Evolutionary conservation across 1,140 invertebrate genomes (phyloP), one percentile per base, ranked within the genome.

Genomic region (Drosophila cardini): DNA sequence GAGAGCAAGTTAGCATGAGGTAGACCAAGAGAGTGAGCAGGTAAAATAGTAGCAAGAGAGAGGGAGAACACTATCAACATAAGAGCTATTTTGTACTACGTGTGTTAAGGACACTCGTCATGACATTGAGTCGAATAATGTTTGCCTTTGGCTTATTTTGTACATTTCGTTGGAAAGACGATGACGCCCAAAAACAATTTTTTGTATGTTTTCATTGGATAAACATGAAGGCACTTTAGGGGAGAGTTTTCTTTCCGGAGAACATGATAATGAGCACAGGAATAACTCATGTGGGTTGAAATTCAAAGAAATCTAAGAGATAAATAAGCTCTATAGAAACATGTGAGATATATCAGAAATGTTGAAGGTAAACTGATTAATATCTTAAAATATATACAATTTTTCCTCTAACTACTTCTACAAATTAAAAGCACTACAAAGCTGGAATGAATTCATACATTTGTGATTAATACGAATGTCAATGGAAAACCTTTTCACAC

Each of bases 61-160:
- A 15, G 40, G 11, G 21, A 32, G 15, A 1, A 10, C 16, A n/a
- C 42, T 45, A 15, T 2, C 9, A 52, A 11, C 2, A 52, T 38
- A 16, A 69, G 38, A 46, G 43, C 34, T 30, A 50, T 40, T 67
- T 56, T n/a, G 52, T 42, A 13, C 26, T 48, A 53, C 21, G 21
- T 26, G 21, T 60, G 32, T 21, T 60, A 68, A 72, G 70, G 70
- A 72, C 70, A 36, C 55, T 46, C 16, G 36, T 9, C 55, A 45
- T 72, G 63, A 43, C 70, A 72, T 72, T 72, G 70, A 60, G 38
- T 55, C 34, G 32, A 40, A 36, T 18, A 55, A 38, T 21, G 34
- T 38, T 55, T 38, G 52, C 52, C 53, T 38, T 52, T 18, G 5
- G 40, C 4, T 60, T 34, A 2, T 30, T 46, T 40, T 43, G n/a